Evolutionary conservation across 2,797 vertebrate species (phyloP), one percentile per base, ranked within the genome.

Genomic region (Propithecus deckenii): DNA sequence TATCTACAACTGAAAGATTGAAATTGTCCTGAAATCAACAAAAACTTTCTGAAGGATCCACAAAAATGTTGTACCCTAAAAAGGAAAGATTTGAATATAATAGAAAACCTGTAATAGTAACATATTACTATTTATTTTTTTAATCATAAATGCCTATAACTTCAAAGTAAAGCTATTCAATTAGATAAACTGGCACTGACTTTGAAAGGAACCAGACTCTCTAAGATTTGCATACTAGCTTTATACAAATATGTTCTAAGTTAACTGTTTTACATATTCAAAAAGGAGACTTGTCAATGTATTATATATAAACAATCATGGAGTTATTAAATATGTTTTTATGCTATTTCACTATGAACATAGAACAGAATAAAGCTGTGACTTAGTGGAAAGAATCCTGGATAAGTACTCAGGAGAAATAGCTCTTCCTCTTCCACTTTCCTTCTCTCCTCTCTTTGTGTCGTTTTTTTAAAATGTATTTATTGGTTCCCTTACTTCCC

Each of bases 81-180:
- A 61, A 93, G 69, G 20, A 84, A 75, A 76, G 22, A 79, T 17
- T 4, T 93, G 22, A 67, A 28, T 57, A 43, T 52, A 96, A 67
- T 0, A 78, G 75, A 94, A 94, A 94, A 90, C 46, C 79, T 28
- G 61, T 25, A 79, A 91, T 5, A 28, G 5, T 15, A 86, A 79
- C 32, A 48, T 50, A 69, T 22, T 86, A 48, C 14, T 84, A 38
- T 17, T 75, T 59, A 65, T 25, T 63, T 65, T 65, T 65, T 65
- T 57, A 63, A 75, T 41, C 55, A 63, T n/a, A 85, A 85, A 52
- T 20, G 50, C 23, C 85, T 55, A 0, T 38, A 78, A 75, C 38
- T 86, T 94, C 46, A 80, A 92, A 93, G 15, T 7, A 95, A 95
- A 84, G 14, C 32, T 94, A 69, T 83, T 63, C 48, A 86, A 23